phyloP scores from a whole-genome alignment of 2,888 invertebrate species.

The Helleia helle region DNA sequence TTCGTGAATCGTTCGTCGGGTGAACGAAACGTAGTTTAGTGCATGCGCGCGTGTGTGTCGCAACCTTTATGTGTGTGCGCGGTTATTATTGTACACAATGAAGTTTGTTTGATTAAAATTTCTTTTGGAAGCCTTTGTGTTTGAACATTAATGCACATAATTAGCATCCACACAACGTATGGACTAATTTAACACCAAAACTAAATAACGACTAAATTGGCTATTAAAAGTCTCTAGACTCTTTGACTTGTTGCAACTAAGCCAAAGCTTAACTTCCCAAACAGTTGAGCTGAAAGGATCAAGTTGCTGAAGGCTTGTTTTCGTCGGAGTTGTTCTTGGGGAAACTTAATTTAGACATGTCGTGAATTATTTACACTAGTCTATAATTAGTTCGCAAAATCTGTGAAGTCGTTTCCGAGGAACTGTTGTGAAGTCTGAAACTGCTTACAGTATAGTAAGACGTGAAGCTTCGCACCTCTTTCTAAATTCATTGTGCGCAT shows the following conservation, averaged over 20 bases:
- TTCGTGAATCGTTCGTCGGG: constrained; percentile 34
- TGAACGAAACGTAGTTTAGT: constrained; percentile 44
- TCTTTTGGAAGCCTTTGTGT: constrained; percentile 30
- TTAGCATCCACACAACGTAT: no score
- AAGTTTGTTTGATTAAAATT: constrained; percentile 50
- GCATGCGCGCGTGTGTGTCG: constrained; percentile 39
- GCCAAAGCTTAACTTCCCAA: background rate
- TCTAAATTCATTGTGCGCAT: no score
- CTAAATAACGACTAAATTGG: no score
- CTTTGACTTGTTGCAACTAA: no score
- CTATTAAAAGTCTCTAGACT: no score
- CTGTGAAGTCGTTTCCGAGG: background rate
- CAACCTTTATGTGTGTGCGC: constrained; percentile 39
- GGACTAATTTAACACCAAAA: no score
- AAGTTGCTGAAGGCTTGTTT: background rate
- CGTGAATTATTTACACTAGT: background rate
- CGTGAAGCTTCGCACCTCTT: no score
- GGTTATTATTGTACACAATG: constrained; percentile 56
- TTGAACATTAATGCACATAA: background rate
- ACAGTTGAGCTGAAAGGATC: background rate
- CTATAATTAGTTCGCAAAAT: background rate
- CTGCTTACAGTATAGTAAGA: no score
- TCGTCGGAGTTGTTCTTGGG: background rate
- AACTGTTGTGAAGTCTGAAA: no score
- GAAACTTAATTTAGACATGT: background rate